Evolutionary conservation across 2,888 invertebrate genomes (phyloP).

Genomic region (Ceriagrion tenellum): DNA sequence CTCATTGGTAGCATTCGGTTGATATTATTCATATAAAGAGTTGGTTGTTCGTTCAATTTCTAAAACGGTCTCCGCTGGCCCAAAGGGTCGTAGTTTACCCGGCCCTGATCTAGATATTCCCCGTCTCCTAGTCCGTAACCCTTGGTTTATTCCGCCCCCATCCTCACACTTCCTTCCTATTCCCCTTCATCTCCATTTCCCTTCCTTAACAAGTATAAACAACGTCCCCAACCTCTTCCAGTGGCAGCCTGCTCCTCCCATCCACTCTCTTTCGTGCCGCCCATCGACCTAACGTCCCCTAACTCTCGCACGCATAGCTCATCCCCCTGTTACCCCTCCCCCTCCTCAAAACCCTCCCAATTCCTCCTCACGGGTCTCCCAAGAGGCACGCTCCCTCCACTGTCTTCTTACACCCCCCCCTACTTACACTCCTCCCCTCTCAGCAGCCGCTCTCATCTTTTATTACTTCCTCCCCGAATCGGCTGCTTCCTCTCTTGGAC

Average conservation of each 20-base stretch:
- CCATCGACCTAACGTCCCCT: neutral
- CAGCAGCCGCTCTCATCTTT: neutral
- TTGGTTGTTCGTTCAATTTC: no score
- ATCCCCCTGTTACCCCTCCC: neutral
- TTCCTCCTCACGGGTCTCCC: neutral
- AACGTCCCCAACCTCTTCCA: neutral
- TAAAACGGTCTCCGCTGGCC: no score
- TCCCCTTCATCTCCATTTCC: constrained; percentile 32
- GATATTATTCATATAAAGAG: no score
- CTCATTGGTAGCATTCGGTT: no score
- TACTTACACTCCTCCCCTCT: neutral
- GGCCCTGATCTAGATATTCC: neutral
- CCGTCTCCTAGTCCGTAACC: constrained; percentile 4
- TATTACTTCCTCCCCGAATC: constrained; percentile 43
- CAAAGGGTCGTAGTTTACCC: neutral
- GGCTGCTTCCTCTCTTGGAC: constrained; percentile 30
- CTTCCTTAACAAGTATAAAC: constrained; percentile 26
- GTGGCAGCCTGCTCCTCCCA: neutral
- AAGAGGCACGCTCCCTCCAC: neutral
- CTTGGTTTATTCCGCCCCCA: neutral
- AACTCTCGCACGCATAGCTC: neutral
- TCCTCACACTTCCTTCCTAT: neutral
- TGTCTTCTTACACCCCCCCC: neutral
- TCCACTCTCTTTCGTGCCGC: neutral
- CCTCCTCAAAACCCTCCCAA: neutral